phyloP scores from a whole-genome alignment of 1,140 invertebrate genomes.

The Pissodes strobi region DNA sequence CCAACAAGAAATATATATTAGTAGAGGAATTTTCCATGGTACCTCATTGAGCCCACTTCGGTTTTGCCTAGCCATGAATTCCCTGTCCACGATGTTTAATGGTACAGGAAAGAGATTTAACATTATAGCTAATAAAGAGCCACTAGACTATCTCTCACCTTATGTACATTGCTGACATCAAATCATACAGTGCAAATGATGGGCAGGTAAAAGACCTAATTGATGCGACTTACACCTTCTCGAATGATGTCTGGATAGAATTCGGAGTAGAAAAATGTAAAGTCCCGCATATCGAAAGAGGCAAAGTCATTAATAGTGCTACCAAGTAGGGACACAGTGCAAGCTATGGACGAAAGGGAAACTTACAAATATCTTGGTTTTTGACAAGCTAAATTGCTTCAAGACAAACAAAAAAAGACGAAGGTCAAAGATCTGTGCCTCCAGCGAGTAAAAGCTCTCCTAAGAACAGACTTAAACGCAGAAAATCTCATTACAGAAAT shows the following conservation, averaged over 20 bases:
- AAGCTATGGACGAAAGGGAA: background rate
- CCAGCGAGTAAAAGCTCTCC: conserved; percentile 2
- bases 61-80: too few species aligned
- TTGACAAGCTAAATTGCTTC: background rate
- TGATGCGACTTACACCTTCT: conserved; percentile 8
- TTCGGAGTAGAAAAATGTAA: conserved; percentile 14
- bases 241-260: background rate
- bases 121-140: background rate
- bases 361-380: conserved; percentile 6
- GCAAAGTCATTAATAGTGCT: background rate
- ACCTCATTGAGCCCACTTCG: too few species aligned
- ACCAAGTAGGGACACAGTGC: background rate
- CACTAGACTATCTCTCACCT: background rate
- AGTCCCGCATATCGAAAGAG: background rate
- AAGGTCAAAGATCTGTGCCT: background rate
- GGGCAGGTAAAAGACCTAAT: conserved; percentile 4
- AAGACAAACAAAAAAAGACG: conserved; percentile 2
- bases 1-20: too few species aligned
- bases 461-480: conserved; percentile 3
- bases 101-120: too few species aligned
- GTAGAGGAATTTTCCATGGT: too few species aligned
- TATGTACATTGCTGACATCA: conserved; percentile 1
- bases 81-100: too few species aligned
- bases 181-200: background rate
- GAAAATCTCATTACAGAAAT: background rate